phyloP scores from a whole-genome alignment of 2,888 invertebrate genomes.

The Apotomis betuletana region DNA sequence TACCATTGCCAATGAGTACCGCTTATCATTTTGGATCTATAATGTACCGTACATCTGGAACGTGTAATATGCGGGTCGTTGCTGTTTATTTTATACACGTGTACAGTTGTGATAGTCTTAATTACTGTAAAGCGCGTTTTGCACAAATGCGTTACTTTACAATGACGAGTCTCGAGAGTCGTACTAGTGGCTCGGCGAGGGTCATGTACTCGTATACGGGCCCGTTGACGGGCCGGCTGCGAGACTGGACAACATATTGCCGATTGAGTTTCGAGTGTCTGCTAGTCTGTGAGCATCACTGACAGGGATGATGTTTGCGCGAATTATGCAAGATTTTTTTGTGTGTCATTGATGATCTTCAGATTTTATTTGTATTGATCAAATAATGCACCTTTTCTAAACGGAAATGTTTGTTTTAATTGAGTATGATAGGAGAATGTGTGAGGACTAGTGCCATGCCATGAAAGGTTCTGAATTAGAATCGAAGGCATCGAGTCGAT shows the following conservation, averaged over 20 bases:
- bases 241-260: slow-evolving; percentile 31
- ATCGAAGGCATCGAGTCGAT: slow-evolving; percentile 81
- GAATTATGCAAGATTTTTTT: slow-evolving; percentile 80
- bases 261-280: slow-evolving; percentile 67
- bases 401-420: slow-evolving; percentile 55
- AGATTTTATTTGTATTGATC: slow-evolving; percentile 43
- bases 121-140: background rate
- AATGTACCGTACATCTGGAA: background rate
- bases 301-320: slow-evolving; percentile 82
- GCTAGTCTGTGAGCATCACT: slow-evolving; percentile 83
- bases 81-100: slow-evolving; percentile 2
- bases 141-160: slow-evolving; percentile 17
- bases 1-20: slow-evolving; percentile 19
- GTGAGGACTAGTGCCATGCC: slow-evolving; percentile 83
- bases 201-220: background rate
- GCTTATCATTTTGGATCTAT: slow-evolving; percentile 26
- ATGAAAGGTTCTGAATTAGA: slow-evolving; percentile 83
- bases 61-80: background rate
- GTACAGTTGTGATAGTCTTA: slow-evolving; percentile 7
- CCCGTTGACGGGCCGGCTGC: background rate
- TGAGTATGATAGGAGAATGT: slow-evolving; percentile 82
- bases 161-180: background rate
- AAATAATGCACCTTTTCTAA: slow-evolving; percentile 36
- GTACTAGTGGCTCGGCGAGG: background rate
- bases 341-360: slow-evolving; percentile 58